Evolutionary conservation across 2,113 vertebrate species (phyloP).

Genomic region (Zapus hudsonius): DNA sequence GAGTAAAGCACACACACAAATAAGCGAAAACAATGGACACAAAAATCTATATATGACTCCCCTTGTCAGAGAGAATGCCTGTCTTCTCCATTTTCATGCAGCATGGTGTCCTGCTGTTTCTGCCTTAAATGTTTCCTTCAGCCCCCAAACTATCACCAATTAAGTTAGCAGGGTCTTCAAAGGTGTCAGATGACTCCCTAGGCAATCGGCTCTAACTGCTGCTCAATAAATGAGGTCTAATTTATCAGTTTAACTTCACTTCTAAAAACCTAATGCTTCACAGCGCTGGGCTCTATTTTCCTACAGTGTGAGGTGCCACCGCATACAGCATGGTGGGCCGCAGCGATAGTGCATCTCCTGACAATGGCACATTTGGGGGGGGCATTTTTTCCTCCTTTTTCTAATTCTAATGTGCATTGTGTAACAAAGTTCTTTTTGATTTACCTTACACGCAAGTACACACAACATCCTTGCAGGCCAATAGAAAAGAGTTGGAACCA

Average conservation of each 20-base stretch:
- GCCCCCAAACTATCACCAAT: conserved; percentile 95
- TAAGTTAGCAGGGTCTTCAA: conserved; percentile 94
- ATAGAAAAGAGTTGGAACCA: background rate
- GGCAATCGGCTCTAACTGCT: conserved; percentile 93
- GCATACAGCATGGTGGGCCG: conserved; percentile 37
- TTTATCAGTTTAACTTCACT: conserved; percentile 99
- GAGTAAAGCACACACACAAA: conserved; percentile 99
- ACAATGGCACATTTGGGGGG: conserved; percentile 22
- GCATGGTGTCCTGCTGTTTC: conserved; percentile 89
- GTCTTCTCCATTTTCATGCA: conserved; percentile 95
- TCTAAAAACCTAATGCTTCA: conserved; percentile 91
- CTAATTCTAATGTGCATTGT: conserved; percentile 23
- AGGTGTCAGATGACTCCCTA: conserved; percentile 91
- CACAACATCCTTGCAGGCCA: background rate
- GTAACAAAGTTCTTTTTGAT: background rate
- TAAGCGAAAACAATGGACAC: conserved; percentile 99
- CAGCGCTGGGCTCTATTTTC: conserved; percentile 83
- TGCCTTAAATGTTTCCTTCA: conserved; percentile 92
- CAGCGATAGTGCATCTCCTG: conserved; percentile 72
- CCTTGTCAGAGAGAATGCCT: conserved; percentile 94
- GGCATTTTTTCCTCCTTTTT: conserved; percentile 28
- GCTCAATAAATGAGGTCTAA: conserved; percentile 99
- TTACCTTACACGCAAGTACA: background rate
- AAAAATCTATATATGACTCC: conserved; percentile 99
- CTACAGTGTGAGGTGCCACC: conserved; percentile 74